Evolutionary conservation across 1,140 invertebrate genomes (phyloP).

Genomic region (Drosophila sturtevanti): DNA sequence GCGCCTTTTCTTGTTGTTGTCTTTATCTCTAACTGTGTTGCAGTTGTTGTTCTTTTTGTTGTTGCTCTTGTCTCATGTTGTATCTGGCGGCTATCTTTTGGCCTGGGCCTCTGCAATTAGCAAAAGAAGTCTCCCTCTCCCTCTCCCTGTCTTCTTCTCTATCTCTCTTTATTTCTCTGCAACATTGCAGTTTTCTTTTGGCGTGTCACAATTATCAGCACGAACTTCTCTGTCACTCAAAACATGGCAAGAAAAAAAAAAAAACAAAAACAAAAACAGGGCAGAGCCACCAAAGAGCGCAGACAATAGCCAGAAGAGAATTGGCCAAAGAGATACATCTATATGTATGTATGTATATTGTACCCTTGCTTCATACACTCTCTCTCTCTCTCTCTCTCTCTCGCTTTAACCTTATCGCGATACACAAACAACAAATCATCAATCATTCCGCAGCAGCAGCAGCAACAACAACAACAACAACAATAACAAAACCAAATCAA

Average conservation of each 20-base stretch:
- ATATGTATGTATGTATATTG: background rate
- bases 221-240: constrained; percentile 64
- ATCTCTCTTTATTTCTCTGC: constrained; percentile 13
- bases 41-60: constrained; percentile 14
- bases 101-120: constrained; percentile 40
- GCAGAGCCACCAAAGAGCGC: constrained; percentile 11
- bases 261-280: constrained; percentile 12
- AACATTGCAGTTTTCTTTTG: constrained; percentile 29
- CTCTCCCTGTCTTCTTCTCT: constrained; percentile 14
- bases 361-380: constrained; percentile 24
- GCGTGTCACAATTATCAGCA: constrained; percentile 68
- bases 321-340: constrained; percentile 1
- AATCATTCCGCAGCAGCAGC: constrained; percentile 55
- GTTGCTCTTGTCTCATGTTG: constrained; percentile 11
- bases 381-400: no score
- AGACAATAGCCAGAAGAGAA: constrained; percentile 61
- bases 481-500: constrained; percentile 60
- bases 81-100: constrained; percentile 19
- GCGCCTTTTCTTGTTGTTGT: background rate
- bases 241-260: constrained; percentile 27
- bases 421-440: constrained; percentile 67
- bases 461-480: constrained; percentile 31
- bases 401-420: constrained; percentile 59
- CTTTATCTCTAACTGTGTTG: constrained; percentile 17
- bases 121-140: constrained; percentile 12